Evolutionary conservation across 2,888 invertebrate species (phyloP).

Genomic region (Diloba caeruleocephala): DNA sequence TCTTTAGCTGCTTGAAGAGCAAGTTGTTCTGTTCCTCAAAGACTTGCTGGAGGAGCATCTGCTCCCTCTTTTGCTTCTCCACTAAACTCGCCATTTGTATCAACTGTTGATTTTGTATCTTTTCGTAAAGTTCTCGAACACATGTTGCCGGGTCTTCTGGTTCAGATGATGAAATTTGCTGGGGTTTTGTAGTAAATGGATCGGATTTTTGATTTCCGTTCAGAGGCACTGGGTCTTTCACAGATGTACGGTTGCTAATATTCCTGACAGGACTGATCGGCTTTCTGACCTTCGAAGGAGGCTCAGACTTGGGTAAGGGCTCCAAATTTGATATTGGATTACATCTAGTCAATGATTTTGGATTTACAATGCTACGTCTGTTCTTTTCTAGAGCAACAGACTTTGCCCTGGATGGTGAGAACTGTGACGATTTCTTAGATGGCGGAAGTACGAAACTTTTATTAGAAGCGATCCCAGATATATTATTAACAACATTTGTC

Average conservation of each 20-base stretch:
- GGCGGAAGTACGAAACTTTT: conserved; percentile 43
- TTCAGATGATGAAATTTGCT: conserved; percentile 55
- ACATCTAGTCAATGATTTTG: conserved; percentile 49
- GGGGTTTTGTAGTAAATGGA: conserved; percentile 20
- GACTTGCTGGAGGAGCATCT: conserved; percentile 89
- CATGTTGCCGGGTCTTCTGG: conserved; percentile 75
- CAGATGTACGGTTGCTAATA: conserved; percentile 48
- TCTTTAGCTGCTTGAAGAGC: conserved; percentile 85
- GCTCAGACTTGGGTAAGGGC: conserved; percentile 23
- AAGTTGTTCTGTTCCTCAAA: conserved; percentile 91
- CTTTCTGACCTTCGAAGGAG: conserved; percentile 55
- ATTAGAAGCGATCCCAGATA: conserved; percentile 31
- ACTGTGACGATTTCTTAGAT: conserved; percentile 51
- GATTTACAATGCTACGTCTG: conserved; percentile 51
- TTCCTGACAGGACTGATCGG: conserved; percentile 61
- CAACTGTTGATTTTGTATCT: conserved; percentile 90
- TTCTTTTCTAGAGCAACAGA: conserved; percentile 60
- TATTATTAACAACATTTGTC: conserved; percentile 49
- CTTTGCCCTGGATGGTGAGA: conserved; percentile 56
- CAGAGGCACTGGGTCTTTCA: conserved; percentile 53
- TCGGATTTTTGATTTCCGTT: conserved; percentile 31
- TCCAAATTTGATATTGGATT: conserved; percentile 63
- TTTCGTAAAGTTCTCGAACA: conserved; percentile 82
- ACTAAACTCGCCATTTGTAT: conserved; percentile 90
- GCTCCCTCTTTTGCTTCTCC: conserved; percentile 91